A percentile compares a stretch with the other conserved stretches of the same genome.
Conservation (phyloP, 2,888 invertebrate genomes). For the Heteropelma amictum region DNA sequence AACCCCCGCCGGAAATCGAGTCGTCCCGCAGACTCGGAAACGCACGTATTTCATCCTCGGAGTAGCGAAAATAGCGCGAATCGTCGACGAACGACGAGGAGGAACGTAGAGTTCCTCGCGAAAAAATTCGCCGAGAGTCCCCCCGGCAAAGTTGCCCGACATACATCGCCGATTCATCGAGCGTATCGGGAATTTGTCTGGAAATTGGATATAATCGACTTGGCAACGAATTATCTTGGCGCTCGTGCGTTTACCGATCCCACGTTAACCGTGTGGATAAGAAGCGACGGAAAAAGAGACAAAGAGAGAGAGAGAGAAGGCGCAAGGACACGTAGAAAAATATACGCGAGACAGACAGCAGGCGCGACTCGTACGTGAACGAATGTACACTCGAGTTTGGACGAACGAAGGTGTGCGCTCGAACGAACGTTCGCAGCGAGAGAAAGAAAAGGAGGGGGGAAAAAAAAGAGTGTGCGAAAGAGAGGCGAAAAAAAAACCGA, state of each 20-base stretch:
- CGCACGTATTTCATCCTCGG: too few species aligned
- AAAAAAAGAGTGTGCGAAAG: neutral
- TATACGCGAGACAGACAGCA: constrained; percentile 52
- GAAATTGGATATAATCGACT: constrained; percentile 47
- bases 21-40: too few species aligned
- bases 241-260: constrained; percentile 41
- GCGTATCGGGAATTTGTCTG: constrained; percentile 2
- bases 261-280: constrained; percentile 41
- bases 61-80: too few species aligned
- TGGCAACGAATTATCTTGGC: constrained; percentile 47
- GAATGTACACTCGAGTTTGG: constrained; percentile 46
- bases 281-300: constrained; percentile 11
- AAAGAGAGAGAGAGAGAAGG: constrained; percentile 23
- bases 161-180: neutral
- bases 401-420: too few species aligned
- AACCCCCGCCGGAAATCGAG: too few species aligned
- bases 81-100: too few species aligned
- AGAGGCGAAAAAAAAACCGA: neutral
- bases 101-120: too few species aligned
- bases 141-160: neutral
- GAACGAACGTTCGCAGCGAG: constrained; percentile 2
- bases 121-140: neutral
- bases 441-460: neutral
- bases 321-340: constrained; percentile 51
- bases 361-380: constrained; percentile 55